Percentiles rank a stretch among this genome's conserved stretches.
phyloP scores from a whole-genome alignment of 1,140 invertebrate genomes.

The Macrotrachela quadricornifera region DNA sequence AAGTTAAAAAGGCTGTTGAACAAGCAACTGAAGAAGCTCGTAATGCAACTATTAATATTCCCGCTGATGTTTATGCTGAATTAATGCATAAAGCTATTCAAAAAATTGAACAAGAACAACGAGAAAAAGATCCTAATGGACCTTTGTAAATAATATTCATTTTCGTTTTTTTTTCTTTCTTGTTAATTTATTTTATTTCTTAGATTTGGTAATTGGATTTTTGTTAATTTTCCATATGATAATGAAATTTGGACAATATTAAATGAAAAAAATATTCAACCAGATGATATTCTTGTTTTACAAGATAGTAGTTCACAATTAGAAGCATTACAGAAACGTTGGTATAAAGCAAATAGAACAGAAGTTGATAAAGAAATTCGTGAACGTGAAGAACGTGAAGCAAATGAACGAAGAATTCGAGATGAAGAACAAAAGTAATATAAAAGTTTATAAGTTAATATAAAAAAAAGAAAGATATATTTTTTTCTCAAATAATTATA shows the following conservation, averaged over 20 bases:
- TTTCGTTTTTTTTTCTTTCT: not conserved
- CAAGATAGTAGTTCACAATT: constrained; percentile 18
- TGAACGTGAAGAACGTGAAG: constrained; percentile 8
- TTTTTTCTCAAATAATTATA: too few relatives aligned
- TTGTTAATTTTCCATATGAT: constrained; percentile 27
- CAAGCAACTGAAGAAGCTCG: constrained; percentile 2
- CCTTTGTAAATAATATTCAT: not conserved
- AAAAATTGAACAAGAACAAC: not conserved
- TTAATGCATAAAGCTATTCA: constrained; percentile 2
- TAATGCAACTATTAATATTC: not conserved
- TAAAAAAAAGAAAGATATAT: too few relatives aligned
- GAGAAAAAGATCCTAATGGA: not conserved
- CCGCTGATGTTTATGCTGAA: not conserved
- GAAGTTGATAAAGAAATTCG: constrained; percentile 15
- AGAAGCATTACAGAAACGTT: constrained; percentile 16
- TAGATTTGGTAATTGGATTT: constrained; percentile 28
- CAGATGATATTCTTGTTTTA: constrained; percentile 22
- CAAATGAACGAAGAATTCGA: constrained; percentile 13
- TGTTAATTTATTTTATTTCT: not conserved
- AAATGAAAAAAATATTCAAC: constrained; percentile 22
- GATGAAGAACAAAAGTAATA: constrained; percentile 8
- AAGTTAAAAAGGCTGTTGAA: not conserved
- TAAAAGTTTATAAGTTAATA: too few relatives aligned
- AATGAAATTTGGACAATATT: constrained; percentile 25
- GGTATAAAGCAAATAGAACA: constrained; percentile 16